Conservation (phyloP, 2,113 vertebrate species). For the Gymnocephalus cernua region DNA sequence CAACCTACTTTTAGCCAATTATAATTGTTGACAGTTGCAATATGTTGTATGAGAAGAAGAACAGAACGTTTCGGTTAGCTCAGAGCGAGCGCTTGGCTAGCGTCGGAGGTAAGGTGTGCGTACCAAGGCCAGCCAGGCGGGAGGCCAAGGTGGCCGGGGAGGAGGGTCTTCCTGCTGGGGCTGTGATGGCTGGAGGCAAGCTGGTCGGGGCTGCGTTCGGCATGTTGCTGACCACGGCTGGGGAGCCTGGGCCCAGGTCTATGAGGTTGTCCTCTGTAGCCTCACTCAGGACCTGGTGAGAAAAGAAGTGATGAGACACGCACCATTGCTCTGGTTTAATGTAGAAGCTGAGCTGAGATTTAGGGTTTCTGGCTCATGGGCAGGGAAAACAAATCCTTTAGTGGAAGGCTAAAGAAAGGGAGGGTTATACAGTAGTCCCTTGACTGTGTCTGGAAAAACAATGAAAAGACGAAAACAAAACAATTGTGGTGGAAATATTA, state of each 20-base stretch:
- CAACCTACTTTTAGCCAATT: not conserved
- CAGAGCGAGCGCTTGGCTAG: not conserved
- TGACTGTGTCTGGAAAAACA: not conserved
- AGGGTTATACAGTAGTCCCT: slow-evolving; percentile 10
- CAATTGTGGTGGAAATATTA: not conserved
- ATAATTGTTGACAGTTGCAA: not conserved
- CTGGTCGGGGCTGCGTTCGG: slow-evolving; percentile 81
- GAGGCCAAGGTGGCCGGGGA: slow-evolving; percentile 90
- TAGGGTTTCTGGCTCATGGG: slow-evolving; percentile 19
- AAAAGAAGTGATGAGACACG: slow-evolving; percentile 4
- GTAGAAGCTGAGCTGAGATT: not conserved
- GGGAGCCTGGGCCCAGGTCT: slow-evolving; percentile 96
- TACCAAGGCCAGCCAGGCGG: slow-evolving; percentile 94
- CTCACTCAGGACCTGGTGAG: slow-evolving; percentile 90
- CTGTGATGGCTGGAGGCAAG: slow-evolving; percentile 64
- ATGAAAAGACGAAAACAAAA: not conserved
- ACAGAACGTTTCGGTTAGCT: not conserved
- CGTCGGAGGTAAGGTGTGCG: slow-evolving; percentile 40
- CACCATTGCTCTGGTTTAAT: not conserved
- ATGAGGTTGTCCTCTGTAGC: slow-evolving; percentile 98
- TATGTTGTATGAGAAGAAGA: not conserved
- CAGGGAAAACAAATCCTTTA: slow-evolving; percentile 31
- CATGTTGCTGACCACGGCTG: slow-evolving; percentile 96
- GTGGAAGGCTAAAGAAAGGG: slow-evolving; percentile 20
- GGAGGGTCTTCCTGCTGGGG: slow-evolving; percentile 67